Base-by-base conservation (phyloP, 2,113 vertebrate genomes). In the Microtus richardsoni region DNA sequence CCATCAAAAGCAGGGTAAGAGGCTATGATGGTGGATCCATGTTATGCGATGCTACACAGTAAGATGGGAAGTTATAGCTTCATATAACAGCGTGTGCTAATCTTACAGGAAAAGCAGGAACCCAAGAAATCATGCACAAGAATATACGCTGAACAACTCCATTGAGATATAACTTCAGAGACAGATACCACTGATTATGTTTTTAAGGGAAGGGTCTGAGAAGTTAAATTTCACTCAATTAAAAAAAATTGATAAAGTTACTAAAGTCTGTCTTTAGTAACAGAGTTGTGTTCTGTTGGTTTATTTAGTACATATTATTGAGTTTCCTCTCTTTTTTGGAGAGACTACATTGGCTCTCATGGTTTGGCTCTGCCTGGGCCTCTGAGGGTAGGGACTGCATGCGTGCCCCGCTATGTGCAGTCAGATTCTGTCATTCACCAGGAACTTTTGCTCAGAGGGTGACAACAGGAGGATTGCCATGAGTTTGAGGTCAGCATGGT, bases 121-220 rank as follows among this genome's bases (percentile, higher is more conserved):
- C 3, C 30, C 75, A 89, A 71, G 49, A 93, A 92, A 44, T 14
- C 58, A 89, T 41, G 71, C 17, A 71, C 22, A 68, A 66, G n/a
- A 89, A 49, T 41, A 33, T n/a, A 52, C 33, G 16, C 6, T 3
- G 0, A 17, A 33, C 22, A 36, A 78, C 77, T 96, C 54, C 10
- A 54, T 60, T 33, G 74, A 39, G 5, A 24, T n/a, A 71, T 39
- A 41, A 87, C 79, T 93, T 84, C 90, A 96, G 70, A 68, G 93
- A 60, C 5, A 75, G 52, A 39, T 7, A 74, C 70, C 89, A 94
- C 36, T 58, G 83, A 26, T 68, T 39, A 64, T 21, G 14, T 19
- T 79, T 92, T 84, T 90, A 85, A 66, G 33, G 58, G 19, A 85
- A 4, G 28, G 7, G 0, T 14, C 39, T 77, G 33, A 86, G 12